Evolutionary conservation across 2,113 vertebrate genomes (phyloP), one percentile per base, ranked within the genome.

Genomic region (Hippocampus abdominalis): DNA sequence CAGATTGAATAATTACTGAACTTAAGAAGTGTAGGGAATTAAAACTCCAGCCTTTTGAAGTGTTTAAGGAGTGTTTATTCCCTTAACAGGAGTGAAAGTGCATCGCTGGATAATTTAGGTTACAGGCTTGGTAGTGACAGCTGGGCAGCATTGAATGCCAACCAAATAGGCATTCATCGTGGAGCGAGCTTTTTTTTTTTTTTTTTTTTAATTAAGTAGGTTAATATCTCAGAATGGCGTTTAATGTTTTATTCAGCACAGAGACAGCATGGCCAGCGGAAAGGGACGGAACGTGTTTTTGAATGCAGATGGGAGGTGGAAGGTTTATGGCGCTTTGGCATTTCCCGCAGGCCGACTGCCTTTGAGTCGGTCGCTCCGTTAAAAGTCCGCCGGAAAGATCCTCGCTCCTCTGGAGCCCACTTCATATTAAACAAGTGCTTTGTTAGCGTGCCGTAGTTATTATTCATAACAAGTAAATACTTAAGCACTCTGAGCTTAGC

Each of bases 391-490:
- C 56, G 77, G 80, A 85, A 59, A 25, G 69, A 79, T 82, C 80
- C 72, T 83, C 59, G 70, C 75, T 54, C 72, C 84, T 88, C 83
- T 81, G 8, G 77, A 81, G 87, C 77, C 71, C 76, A 80, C 78
- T 79, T 76, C 82, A 74, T 89, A 88, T 91, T 90, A 91, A 91
- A 90, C 90, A 89, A 90, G 83, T 87, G 90, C 91, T 92, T 91
- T 90, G 87, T 91, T 89, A 89, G 81, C 80, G 86, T 84, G 88
- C 85, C 77, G 66, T 89, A 89, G 91, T 91, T 90, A 91, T 85
- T 92, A 92, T 92, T 92, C 87, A 92, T 91, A 81, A 87, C 84
- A 86, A 92, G 90, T 93, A 90, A 92, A 92, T 91, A 91, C 91
- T 91, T 91, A 87, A 92, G 89, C 86, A 85, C 84, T 76, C 67